Evolutionary conservation across 2,113 vertebrate genomes (phyloP), one percentile per base, ranked within the genome.

Genomic region (Ochotona princeps): DNA sequence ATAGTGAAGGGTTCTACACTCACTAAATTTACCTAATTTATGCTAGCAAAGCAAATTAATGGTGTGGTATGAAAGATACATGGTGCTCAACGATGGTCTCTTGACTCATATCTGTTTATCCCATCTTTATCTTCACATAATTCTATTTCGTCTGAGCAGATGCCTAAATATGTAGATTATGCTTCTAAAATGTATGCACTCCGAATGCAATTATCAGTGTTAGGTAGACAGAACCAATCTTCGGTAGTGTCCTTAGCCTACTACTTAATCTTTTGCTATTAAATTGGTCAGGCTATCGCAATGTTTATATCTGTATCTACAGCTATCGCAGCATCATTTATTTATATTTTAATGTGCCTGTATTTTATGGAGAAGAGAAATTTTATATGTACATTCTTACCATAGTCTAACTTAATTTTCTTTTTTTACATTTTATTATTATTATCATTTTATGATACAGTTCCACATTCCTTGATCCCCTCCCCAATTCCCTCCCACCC

Each of bases 41-140:
- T 79, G 17, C 9, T 61, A 86, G n/a, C 23, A 85, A 78, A 93
- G 7, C 17, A 83, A 88, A 85, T 38, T 74, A 92, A 74, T 51
- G 44, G 38, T 23, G 51, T 2, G 21, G 80, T 26, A 35, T 47
- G 60, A 61, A 7, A 49, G 73, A 28, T 63, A 61, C 75, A 85
- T 32, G 8, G 51, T 87, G 6, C 5, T 11, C 15, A 78, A 76
- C 57, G 8, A 0, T 84, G 35, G 20, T 65, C 93, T 32, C 90
- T 73, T 79, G 57, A 72, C 2, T 78, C 65, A 17, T 87, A 28
- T 67, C 28, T 61, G 9, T 3, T n/a, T 57, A 57, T 57, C 44
- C 10, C 72, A 3, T 30, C 69, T 93, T 92, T 35, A 57, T 15
- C 51, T 83, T 81, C 81, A 12, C 17, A 12, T 21, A 30, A 0